Evolutionary conservation across 1,140 invertebrate species (phyloP).

Genomic region (Steinernema khuongi): DNA sequence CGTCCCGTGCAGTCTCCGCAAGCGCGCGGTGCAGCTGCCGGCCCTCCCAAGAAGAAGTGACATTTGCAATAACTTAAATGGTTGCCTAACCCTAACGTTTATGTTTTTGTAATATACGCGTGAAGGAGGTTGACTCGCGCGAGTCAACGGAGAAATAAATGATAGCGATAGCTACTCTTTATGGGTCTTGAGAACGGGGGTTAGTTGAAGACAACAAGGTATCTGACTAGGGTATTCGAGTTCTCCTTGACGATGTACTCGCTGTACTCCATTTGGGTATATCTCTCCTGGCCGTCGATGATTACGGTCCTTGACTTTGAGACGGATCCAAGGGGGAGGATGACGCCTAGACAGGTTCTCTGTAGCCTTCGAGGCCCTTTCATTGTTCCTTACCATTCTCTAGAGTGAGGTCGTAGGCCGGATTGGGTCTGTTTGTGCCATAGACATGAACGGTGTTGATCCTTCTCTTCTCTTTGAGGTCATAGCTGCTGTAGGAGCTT

Average conservation of each 20-base stretch:
- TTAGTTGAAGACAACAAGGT: neutral
- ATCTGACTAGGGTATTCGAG: neutral
- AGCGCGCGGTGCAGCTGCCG: slow-evolving; percentile 30
- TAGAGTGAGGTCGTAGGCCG: neutral
- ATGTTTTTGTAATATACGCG: neutral
- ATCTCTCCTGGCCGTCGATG: neutral
- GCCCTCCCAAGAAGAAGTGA: slow-evolving; percentile 51
- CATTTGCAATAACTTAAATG: neutral
- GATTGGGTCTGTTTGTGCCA: neutral
- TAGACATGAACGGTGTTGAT: neutral
- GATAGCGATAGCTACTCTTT: neutral
- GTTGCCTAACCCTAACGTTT: slow-evolving; percentile 5
- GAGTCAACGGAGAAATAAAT: neutral
- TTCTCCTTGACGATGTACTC: neutral
- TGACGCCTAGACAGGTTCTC: neutral
- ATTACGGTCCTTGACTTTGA: neutral
- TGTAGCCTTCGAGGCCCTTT: neutral
- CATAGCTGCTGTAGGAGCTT: neutral
- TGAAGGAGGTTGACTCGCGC: neutral
- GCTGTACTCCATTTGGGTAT: neutral
- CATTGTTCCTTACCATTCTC: neutral
- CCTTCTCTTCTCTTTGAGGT: neutral
- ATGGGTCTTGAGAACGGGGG: neutral
- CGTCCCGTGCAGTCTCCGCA: slow-evolving; percentile 60
- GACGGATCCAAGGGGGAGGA: neutral